A percentile compares a stretch with the other conserved stretches of the same genome.
phyloP scores from a whole-genome alignment of 2,113 vertebrate genomes.

The Laticauda colubrina region DNA sequence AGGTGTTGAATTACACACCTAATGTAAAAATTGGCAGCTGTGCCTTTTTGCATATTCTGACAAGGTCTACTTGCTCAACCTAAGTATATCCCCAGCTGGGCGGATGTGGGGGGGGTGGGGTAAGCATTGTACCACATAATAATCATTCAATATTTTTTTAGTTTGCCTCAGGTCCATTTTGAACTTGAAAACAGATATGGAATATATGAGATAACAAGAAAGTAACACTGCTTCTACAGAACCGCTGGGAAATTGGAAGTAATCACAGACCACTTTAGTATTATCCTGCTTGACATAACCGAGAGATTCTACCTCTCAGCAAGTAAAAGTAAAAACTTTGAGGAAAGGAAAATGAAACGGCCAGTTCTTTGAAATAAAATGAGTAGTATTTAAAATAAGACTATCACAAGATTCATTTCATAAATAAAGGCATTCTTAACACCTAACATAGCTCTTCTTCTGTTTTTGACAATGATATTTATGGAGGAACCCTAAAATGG shows the following conservation, averaged over 20 bases:
- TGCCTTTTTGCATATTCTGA: constrained; percentile 47
- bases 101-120: background rate
- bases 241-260: background rate
- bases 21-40: constrained; percentile 49
- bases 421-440: background rate
- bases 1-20: background rate
- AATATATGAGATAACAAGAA: constrained; percentile 8
- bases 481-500: background rate
- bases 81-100: constrained; percentile 39
- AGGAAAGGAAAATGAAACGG: background rate
- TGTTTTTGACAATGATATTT: background rate
- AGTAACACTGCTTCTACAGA: background rate
- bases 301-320: background rate
- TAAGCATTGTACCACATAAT: background rate
- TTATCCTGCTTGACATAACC: constrained; percentile 1
- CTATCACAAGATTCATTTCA: background rate
- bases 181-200: constrained; percentile 25
- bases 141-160: constrained; percentile 29
- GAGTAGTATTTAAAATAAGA: background rate
- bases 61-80: constrained; percentile 43
- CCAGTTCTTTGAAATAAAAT: background rate
- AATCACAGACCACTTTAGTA: background rate
- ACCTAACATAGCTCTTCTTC: background rate
- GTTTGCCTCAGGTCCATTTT: constrained; percentile 2
- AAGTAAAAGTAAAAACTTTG: background rate